Percentiles rank a stretch among this genome's conserved stretches.
phyloP scores from a whole-genome alignment of 2,888 invertebrate genomes.

The Drosophila picticornis region DNA sequence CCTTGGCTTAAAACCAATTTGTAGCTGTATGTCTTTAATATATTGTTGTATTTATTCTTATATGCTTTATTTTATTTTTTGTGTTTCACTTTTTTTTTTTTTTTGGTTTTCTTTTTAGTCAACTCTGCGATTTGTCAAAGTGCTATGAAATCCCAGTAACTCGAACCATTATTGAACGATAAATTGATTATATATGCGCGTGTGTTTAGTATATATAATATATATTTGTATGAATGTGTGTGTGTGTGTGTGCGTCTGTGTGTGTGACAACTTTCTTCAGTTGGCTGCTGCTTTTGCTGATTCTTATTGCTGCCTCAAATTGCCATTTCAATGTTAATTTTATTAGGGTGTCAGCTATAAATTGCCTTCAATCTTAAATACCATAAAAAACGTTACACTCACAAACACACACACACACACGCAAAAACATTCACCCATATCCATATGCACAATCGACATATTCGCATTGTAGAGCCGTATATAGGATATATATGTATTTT shows the following conservation, averaged over 20 bases:
- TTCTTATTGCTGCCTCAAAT: constrained; percentile 76
- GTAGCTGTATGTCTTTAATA: constrained; percentile 26
- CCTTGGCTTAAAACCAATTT: constrained; percentile 34
- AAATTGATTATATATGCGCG: constrained; percentile 82
- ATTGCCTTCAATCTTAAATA: constrained; percentile 83
- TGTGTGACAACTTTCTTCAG: constrained; percentile 45
- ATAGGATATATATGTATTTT: constrained; percentile 11
- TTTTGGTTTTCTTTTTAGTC: constrained; percentile 41
- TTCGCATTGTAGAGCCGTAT: constrained; percentile 25
- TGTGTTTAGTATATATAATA: constrained; percentile 41
- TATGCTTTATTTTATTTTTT: constrained; percentile 24
- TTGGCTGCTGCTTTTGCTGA: constrained; percentile 43
- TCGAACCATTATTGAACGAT: constrained; percentile 78
- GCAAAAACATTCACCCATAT: constrained; percentile 26
- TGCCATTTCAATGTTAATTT: constrained; percentile 83
- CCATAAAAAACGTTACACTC: constrained; percentile 75
- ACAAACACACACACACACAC: constrained; percentile 26
- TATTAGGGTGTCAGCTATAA: constrained; percentile 83
- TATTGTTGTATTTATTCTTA: constrained; percentile 19
- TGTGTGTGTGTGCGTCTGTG: constrained; percentile 26
- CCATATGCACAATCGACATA: constrained; percentile 42
- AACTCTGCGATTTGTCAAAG: constrained; percentile 74
- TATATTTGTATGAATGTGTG: constrained; percentile 10
- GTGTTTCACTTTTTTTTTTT: constrained; percentile 4
- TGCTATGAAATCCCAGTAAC: constrained; percentile 60